These are phyloP conservation scores for Endomychus coccineus DNA, from an alignment of 2,888 invertebrate species.

Conservation along the genomic window DNA sequence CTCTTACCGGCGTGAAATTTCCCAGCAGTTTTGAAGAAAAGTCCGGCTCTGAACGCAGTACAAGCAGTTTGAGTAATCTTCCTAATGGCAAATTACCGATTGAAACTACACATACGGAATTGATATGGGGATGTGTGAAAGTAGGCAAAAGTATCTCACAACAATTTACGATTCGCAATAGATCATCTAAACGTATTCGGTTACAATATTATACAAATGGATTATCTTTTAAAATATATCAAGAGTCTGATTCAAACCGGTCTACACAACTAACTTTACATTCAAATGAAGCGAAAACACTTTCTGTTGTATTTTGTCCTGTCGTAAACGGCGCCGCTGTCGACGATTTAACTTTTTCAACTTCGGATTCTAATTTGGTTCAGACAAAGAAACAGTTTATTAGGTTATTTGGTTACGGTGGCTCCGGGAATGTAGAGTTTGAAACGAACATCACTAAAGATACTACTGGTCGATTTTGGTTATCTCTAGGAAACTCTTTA, in stretches of 20 bases:
- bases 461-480: constrained; percentile 50
- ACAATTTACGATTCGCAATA: constrained; percentile 52
- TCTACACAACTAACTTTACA: constrained; percentile 44
- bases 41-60: constrained; percentile 28
- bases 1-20: constrained; percentile 8
- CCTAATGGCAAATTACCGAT: constrained; percentile 46
- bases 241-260: constrained; percentile 37
- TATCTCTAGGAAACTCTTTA: constrained; percentile 48
- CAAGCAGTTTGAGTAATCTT: constrained; percentile 35
- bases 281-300: constrained; percentile 50
- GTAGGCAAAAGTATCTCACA: constrained; percentile 48
- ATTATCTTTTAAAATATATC: constrained; percentile 43
- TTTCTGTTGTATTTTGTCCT: constrained; percentile 51
- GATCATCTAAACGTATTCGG: constrained; percentile 49
- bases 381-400: constrained; percentile 37
- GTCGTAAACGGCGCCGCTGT: constrained; percentile 47
- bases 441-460: constrained; percentile 47
- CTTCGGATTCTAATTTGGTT: constrained; percentile 37
- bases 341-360: constrained; percentile 50
- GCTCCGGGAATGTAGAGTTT: constrained; percentile 47
- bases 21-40: constrained; percentile 8
- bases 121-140: constrained; percentile 55
- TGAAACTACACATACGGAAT: constrained; percentile 49
- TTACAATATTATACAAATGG: constrained; percentile 47
- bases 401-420: constrained; percentile 54